Evolutionary conservation across 2,113 vertebrate genomes (phyloP).

Genomic region (Albula glossodonta): DNA sequence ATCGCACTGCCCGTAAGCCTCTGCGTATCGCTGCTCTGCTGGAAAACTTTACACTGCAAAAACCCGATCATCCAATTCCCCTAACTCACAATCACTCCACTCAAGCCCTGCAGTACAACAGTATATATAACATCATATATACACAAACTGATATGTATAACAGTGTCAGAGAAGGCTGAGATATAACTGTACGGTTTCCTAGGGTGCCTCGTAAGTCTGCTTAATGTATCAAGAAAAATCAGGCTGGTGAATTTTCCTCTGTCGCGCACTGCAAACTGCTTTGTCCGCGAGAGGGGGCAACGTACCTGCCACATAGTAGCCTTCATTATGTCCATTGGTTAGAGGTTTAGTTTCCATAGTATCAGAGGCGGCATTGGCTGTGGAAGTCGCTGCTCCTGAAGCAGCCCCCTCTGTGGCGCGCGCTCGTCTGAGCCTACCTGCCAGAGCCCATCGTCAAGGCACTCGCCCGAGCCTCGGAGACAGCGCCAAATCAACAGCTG

Average conservation of each 20-base stretch:
- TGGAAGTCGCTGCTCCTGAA: conserved; percentile 42
- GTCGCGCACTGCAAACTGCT: neutral
- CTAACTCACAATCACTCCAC: neutral
- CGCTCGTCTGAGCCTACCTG: conserved; percentile 41
- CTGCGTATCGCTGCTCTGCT: neutral
- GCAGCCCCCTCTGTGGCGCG: conserved; percentile 36
- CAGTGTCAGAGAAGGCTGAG: neutral
- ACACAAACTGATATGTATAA: neutral
- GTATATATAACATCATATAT: neutral
- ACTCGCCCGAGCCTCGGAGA: conserved; percentile 66
- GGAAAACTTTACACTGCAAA: neutral
- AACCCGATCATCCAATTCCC: neutral
- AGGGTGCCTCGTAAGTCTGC: neutral
- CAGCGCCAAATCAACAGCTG: conserved; percentile 73
- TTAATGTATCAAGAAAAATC: neutral
- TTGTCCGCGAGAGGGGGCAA: neutral
- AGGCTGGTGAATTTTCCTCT: neutral
- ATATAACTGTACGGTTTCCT: neutral
- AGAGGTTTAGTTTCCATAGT: conserved; percentile 63
- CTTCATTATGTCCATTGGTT: conserved; percentile 57
- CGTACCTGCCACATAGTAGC: conserved; percentile 67
- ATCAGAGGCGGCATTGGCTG: conserved; percentile 54
- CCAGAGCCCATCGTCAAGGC: conserved; percentile 59
- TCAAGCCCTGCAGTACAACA: too few relatives aligned
- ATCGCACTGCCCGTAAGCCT: neutral